Base-by-base conservation (phyloP, 1,140 invertebrate genomes). In the Elysia chlorotica region DNA sequence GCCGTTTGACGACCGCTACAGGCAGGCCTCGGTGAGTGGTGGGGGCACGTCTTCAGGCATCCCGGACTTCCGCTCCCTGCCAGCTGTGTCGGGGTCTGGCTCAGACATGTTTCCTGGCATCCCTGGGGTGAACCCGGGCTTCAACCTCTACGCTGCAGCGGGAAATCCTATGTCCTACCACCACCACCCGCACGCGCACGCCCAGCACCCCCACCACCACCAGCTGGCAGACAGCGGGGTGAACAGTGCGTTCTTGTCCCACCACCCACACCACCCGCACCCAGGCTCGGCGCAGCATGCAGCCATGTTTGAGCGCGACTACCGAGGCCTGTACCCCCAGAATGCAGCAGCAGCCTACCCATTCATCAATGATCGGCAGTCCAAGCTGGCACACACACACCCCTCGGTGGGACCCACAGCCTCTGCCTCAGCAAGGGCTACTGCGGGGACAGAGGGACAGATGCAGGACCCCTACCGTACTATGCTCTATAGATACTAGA, bases 401-500 rank as follows among this genome's bases (percentile, higher is more conserved):
- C 57, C 77, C 5, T n/a, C n/a, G n/a, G n/a, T n/a, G n/a, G n/a
- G n/a, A n/a, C n/a, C n/a, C n/a, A n/a, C n/a, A n/a, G n/a, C n/a
- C n/a, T n/a, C n/a, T n/a, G n/a, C n/a, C n/a, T n/a, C n/a, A n/a
- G 59, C 81, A 31, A 71, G 78, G 25, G 61, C 78, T 21, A 71
- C 80, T 21, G 54, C 74, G 10, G 76, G 74, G 66, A 71, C 77
- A 56, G 79, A 82, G 28, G 78, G 71, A 30, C 82, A 83, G 66
- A 78, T 83, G 65, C 84, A 82, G 67, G 85, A 87, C 48, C 82
- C 85, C 2, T 87, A 87, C 66, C 74, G 85, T 53, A 81, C 82
- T 17, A 79, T 87, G 77, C 68, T 87, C 19, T 87, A 87, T 65
- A 85, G 69, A 53, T 71, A 71, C 37, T 71, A 71, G 35, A 28